Base-by-base conservation (phyloP, 2,888 invertebrate genomes). In the Pilophorus perplexus region DNA sequence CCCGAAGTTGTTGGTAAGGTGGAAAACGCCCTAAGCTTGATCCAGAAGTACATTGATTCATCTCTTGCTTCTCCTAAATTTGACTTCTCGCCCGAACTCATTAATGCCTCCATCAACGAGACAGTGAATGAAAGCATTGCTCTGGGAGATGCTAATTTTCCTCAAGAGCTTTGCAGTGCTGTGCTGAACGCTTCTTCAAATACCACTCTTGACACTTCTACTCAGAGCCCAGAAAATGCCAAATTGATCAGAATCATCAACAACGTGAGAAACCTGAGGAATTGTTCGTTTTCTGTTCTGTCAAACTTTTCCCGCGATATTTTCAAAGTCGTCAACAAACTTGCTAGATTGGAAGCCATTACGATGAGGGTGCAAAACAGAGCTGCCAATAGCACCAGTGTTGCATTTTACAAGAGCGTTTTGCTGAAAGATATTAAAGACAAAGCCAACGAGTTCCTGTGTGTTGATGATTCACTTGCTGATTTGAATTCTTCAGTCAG, bases 161-260 rank as follows among this genome's bases (percentile, higher is more conserved):
- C 52, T 28, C 52, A 52, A 28, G 28, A 52, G 16, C 28, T 28
- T 14, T 52, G 52, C 52, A 18, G 18, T 25, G 28, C 27, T 14
- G 3, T 28, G 10, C 28, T 52, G 3, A 28, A 52, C 2, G 22
- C 52, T 10, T 6, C 28, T 14, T 5, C 10, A 8, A 28, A 28
- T 16, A n/a, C 1, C 14, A 16, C 16, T 3, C 22, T n/a, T 18
- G 28, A 52, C 28, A 25, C 28, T 27, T 8, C 8, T 5, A 1
- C 28, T 4, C 3, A 6, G 28, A 18, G 1, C 27, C 46, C 46
- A 5, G 14, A 3, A 1, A n/a, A 18, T 1, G 10, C 2, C 6
- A 27, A 28, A 25, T 16, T 25, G 1, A 25, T 28, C 18, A 3
- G 28, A 6, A 18, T 28, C 16, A 18, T 28, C 16, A 28, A 27